A percentile compares a stretch with the other conserved stretches of the same genome.
Evolutionary conservation across 2,888 invertebrate species (phyloP).

Genomic region (Colostygia pectinataria): DNA sequence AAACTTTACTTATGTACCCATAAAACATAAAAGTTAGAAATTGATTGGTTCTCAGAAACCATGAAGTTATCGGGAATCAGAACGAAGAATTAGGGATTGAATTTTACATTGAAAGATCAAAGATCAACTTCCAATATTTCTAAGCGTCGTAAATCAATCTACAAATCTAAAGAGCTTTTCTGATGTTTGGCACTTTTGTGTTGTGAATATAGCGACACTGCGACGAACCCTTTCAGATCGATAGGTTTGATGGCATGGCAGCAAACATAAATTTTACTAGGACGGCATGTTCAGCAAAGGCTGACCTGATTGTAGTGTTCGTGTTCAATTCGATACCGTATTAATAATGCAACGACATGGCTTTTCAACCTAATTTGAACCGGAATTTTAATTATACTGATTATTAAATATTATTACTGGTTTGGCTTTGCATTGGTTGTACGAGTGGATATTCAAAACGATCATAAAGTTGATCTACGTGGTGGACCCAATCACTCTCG

Average conservation of each 20-base stretch:
- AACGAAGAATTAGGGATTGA: slow-evolving; percentile 14
- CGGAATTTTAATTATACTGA: too few relatives aligned
- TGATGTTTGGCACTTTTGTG: slow-evolving; percentile 28
- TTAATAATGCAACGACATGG: slow-evolving; percentile 1
- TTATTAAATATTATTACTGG: too few relatives aligned
- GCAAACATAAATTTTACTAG: slow-evolving; percentile 28
- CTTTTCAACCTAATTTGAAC: too few relatives aligned
- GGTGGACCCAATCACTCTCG: too few relatives aligned
- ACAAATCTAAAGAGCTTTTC: slow-evolving; percentile 24
- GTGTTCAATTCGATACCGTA: neutral
- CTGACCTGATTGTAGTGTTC: slow-evolving; percentile 20
- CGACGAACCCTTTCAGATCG: slow-evolving; percentile 33
- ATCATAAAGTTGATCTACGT: too few relatives aligned
- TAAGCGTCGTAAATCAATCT: slow-evolving; percentile 31
- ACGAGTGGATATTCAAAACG: too few relatives aligned
- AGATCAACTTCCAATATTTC: slow-evolving; percentile 26
- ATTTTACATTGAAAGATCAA: slow-evolving; percentile 28
- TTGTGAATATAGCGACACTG: slow-evolving; percentile 27
- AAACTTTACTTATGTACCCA: neutral
- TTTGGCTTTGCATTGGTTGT: too few relatives aligned
- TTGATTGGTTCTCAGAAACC: slow-evolving; percentile 14
- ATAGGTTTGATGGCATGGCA: slow-evolving; percentile 29
- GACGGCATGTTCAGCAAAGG: slow-evolving; percentile 6
- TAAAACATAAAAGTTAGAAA: slow-evolving; percentile 13
- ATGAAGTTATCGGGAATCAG: slow-evolving; percentile 17